Evolutionary conservation across 1,140 invertebrate genomes (phyloP).

Genomic region (Agrypnia vestita): DNA sequence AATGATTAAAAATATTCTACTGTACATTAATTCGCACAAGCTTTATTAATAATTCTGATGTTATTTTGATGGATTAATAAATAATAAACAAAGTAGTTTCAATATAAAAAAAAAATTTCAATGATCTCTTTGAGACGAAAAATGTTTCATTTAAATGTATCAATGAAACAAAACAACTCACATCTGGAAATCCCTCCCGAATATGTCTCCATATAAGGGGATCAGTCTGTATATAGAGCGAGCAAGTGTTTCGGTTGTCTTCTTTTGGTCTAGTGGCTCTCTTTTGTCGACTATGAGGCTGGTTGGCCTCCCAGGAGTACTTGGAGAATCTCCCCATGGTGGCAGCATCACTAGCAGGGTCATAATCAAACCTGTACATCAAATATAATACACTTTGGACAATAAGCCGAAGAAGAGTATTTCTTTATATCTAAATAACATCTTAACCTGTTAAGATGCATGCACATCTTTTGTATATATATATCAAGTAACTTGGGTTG

Average conservation of each 20-base stretch:
- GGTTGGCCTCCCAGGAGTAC: slow-evolving; percentile 80
- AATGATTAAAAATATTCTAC: too few relatives aligned
- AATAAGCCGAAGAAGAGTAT: too few relatives aligned
- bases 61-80: too few relatives aligned
- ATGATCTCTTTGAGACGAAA: too few relatives aligned
- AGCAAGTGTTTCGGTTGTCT: slow-evolving; percentile 89
- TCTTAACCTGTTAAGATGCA: too few relatives aligned
- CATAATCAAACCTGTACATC: slow-evolving; percentile 51
- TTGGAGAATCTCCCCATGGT: slow-evolving; percentile 68
- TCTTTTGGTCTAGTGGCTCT: slow-evolving; percentile 76
- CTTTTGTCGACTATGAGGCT: slow-evolving; percentile 67
- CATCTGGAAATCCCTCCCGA: slow-evolving; percentile 79
- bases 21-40: too few relatives aligned
- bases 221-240: slow-evolving; percentile 97
- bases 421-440: too few relatives aligned
- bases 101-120: too few relatives aligned
- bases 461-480: too few relatives aligned
- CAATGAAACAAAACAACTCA: slow-evolving; percentile 65
- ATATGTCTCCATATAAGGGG: slow-evolving; percentile 97
- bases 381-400: too few relatives aligned
- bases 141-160: background rate
- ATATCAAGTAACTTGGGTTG: too few relatives aligned
- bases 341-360: slow-evolving; percentile 29
- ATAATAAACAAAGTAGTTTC: background rate
- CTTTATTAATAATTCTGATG: too few relatives aligned